Evolutionary conservation across 2,888 invertebrate genomes (phyloP).

Genomic region (Oligia fasciuncula): DNA sequence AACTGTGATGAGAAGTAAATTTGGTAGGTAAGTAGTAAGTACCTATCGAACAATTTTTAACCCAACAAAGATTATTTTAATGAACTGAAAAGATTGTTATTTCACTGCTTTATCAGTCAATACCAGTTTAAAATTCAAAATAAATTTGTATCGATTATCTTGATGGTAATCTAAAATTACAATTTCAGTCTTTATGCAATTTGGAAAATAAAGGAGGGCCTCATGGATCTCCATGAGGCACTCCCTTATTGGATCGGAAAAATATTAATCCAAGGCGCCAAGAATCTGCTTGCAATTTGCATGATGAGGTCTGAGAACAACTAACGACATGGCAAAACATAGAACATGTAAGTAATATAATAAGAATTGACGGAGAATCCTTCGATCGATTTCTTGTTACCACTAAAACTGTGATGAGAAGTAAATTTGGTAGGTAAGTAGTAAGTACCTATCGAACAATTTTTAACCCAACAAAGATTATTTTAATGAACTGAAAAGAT

Average conservation of each 20-base stretch:
- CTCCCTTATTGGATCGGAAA: not conserved
- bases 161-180: slow-evolving; percentile 11
- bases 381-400: no score
- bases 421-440: not conserved
- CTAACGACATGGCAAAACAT: no score
- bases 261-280: not conserved
- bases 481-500: not conserved
- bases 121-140: slow-evolving; percentile 18
- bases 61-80: not conserved
- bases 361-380: no score
- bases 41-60: not conserved
- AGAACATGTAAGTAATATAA: no score
- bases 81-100: not conserved
- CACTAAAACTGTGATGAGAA: not conserved
- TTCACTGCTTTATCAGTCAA: not conserved
- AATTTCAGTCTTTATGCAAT: not conserved
- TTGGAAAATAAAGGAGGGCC: not conserved
- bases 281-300: not conserved
- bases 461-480: not conserved
- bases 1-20: not conserved
- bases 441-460: not conserved
- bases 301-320: no score
- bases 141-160: slow-evolving; percentile 22
- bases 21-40: not conserved
- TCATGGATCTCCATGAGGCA: not conserved